Percentiles rank a stretch among this genome's conserved stretches.
These are phyloP conservation scores for Aleiodes sp. DNA, from an alignment of 1,140 invertebrate genomes.

Conservation along the genomic window DNA sequence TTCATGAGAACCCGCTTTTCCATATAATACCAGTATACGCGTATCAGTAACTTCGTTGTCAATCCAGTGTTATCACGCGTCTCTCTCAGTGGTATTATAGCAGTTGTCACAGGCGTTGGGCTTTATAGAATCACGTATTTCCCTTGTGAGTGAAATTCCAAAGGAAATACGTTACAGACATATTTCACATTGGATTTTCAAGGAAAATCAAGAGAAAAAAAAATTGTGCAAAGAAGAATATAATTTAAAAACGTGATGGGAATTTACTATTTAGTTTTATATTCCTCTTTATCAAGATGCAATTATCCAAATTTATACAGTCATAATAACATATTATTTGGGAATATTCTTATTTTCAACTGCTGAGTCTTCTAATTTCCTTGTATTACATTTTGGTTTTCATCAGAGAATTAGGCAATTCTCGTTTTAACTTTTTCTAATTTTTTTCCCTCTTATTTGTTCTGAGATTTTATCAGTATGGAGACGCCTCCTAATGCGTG, in stretches of 20 bases:
- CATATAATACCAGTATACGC: not conserved
- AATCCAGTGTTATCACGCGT: not conserved
- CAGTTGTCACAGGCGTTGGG: not conserved
- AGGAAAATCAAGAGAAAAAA: not conserved
- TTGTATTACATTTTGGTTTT: too few species aligned
- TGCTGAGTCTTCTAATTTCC: too few species aligned
- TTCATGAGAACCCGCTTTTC: not conserved
- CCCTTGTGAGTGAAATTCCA: not conserved
- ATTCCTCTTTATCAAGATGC: too few species aligned
- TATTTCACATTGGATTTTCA: not conserved
- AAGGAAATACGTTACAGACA: not conserved
- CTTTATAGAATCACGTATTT: constrained; percentile 3
- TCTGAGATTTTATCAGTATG: constrained; percentile 52
- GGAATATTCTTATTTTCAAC: too few species aligned
- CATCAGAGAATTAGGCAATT: too few species aligned
- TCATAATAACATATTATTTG: too few species aligned
- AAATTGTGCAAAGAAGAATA: too few species aligned
- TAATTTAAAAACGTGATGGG: too few species aligned
- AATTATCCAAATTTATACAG: too few species aligned
- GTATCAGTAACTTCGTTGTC: constrained; percentile 8
- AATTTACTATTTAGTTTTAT: too few species aligned
- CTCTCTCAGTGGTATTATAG: not conserved
- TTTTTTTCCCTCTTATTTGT: not conserved
- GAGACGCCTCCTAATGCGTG: constrained; percentile 50
- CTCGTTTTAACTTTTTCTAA: not conserved